A percentile compares a stretch with the other conserved stretches of the same genome.
Conservation (phyloP, 2,113 vertebrate genomes). For the Raja brachyura region DNA sequence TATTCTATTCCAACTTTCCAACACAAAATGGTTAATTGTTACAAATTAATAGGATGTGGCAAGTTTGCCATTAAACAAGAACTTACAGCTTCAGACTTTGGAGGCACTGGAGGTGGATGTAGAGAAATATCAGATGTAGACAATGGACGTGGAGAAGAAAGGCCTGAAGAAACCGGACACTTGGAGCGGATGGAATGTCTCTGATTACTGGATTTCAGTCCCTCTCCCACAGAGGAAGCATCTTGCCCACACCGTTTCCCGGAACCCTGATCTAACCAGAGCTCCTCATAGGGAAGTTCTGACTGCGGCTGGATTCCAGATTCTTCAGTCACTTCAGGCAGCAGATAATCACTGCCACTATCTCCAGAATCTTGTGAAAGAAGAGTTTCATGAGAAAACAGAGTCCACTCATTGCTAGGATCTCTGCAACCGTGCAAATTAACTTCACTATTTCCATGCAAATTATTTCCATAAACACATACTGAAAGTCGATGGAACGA, state of each 20-base stretch:
- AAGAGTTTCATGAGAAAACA: constrained; percentile 69
- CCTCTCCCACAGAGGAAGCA: constrained; percentile 57
- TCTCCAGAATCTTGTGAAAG: constrained; percentile 71
- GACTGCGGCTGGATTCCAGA: constrained; percentile 60
- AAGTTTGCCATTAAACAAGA: neutral
- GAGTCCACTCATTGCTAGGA: constrained; percentile 75
- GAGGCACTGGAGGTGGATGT: constrained; percentile 94
- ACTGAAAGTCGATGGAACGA: constrained; percentile 95
- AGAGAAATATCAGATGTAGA: constrained; percentile 64
- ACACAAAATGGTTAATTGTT: neutral
- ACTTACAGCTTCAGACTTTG: constrained; percentile 99
- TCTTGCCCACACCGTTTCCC: constrained; percentile 52
- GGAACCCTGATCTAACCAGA: constrained; percentile 81
- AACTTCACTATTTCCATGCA: constrained; percentile 92
- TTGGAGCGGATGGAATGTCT: constrained; percentile 59
- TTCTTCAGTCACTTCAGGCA: constrained; percentile 71
- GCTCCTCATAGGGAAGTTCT: constrained; percentile 88
- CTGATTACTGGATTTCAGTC: constrained; percentile 59
- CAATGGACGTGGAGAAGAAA: constrained; percentile 56
- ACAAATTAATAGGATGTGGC: neutral
- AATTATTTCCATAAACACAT: constrained; percentile 90
- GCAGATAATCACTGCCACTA: constrained; percentile 69
- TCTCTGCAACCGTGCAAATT: constrained; percentile 88
- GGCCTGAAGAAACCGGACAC: constrained; percentile 56
- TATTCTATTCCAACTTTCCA: neutral